Conservation (phyloP, 2,113 vertebrate genomes). For the Ochotona curzoniae region DNA sequence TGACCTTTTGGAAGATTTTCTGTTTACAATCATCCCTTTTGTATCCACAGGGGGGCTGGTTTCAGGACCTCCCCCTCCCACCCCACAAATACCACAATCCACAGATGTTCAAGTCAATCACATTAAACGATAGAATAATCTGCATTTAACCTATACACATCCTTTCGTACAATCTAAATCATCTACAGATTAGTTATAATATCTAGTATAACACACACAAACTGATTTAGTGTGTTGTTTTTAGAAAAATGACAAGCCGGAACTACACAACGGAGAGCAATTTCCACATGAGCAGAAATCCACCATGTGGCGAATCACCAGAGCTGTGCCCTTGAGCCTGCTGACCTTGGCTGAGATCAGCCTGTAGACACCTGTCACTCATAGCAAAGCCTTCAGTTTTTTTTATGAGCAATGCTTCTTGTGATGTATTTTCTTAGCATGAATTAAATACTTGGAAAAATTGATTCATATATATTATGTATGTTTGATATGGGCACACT, state of each 20-base stretch:
- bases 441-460: too few relatives aligned
- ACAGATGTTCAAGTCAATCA: background rate
- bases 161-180: background rate
- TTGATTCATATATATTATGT: too few relatives aligned
- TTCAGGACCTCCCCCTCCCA: background rate
- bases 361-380: too few relatives aligned
- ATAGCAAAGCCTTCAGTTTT: too few relatives aligned
- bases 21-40: background rate
- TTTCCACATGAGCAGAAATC: too few relatives aligned
- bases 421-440: too few relatives aligned
- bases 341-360: too few relatives aligned
- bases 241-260: background rate
- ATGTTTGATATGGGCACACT: background rate
- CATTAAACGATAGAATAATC: background rate
- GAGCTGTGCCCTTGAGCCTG: too few relatives aligned
- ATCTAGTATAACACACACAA: background rate
- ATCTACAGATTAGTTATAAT: background rate
- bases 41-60: background rate
- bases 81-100: background rate
- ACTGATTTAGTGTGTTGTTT: too few relatives aligned
- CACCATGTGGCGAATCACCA: too few relatives aligned
- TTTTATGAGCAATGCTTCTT: too few relatives aligned
- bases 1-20: too few relatives aligned
- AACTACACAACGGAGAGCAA: background rate
- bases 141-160: background rate